Base-by-base conservation (phyloP, 2,113 vertebrate species). In the Oreocharis arfaki region DNA sequence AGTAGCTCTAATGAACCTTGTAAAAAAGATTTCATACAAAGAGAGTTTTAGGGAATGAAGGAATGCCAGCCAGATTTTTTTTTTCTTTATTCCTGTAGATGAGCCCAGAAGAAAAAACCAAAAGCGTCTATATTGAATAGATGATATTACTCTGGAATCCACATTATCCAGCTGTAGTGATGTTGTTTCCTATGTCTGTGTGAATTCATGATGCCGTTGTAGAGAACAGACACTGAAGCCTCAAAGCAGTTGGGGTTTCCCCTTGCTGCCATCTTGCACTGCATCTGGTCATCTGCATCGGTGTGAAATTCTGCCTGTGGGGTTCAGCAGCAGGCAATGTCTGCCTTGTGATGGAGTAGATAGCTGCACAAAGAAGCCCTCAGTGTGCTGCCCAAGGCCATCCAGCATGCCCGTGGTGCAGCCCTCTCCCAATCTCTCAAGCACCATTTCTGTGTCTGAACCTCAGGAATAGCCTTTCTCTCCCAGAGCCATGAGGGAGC, bases 231-330 rank as follows among this genome's bases (percentile, higher is more conserved):
- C 15, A 80, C n/a, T n/a, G 30, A 95, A 83, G 32, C 13, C 46
- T 30, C 55, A 44, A 42, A 83, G 67, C 46, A 83, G 3, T 2
- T 63, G 26, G n/a, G 12, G 8, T 59, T 87, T 79, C 39, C 33
- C 22, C 15, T 90, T 11, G 1, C 35, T 69, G 35, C 28, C 9
- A 3, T 61, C 49, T 91, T 82, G 32, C 11, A 37, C 26, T 69
- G 44, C n/a, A 17, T 41, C 30, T 68, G 52, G 17, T 82, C 5
- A 1, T 44, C 26, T 20, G 16, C 49, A 7, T 10, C 0, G 0
- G 3, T 53, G 61, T 60, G 53, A 57, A 84, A 52, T 17, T 6
- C 44, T 57, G 11, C 33, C 61, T 39, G 0, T 61, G 46, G 37
- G n/a, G 26, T 16, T 79, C 67, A 64, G n/a, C 67, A 89, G 46